Percentiles rank a stretch among this genome's conserved stretches.
Conservation (phyloP, 2,797 vertebrate genomes). For the Bradypodion pumilum region DNA sequence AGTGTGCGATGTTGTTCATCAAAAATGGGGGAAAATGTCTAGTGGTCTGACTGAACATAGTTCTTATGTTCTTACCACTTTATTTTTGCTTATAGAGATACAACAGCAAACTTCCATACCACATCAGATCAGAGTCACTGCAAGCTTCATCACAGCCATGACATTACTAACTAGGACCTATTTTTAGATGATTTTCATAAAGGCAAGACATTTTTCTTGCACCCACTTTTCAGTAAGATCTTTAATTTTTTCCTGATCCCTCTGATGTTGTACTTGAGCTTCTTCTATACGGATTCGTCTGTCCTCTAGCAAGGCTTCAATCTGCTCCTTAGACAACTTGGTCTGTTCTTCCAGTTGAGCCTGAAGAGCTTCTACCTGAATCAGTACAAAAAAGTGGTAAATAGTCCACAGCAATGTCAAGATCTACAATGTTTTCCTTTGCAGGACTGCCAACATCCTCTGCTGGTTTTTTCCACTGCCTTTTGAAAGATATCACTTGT, state of each 20-base stretch:
- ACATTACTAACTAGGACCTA: neutral
- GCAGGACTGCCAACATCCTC: neutral
- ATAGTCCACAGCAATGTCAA: neutral
- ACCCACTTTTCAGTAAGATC: constrained; percentile 86
- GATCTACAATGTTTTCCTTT: neutral
- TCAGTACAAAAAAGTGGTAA: neutral
- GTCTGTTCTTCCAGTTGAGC: constrained; percentile 95
- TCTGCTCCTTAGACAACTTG: constrained; percentile 87
- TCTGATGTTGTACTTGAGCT: constrained; percentile 81
- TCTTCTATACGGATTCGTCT: constrained; percentile 86
- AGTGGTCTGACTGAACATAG: too few species aligned
- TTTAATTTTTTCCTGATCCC: constrained; percentile 84
- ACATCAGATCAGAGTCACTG: neutral
- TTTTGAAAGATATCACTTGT: neutral
- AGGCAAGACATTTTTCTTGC: neutral
- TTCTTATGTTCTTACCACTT: neutral
- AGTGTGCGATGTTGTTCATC: neutral
- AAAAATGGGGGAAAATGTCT: too few species aligned
- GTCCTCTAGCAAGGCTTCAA: constrained; percentile 89
- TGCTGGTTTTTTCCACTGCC: neutral
- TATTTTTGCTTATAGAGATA: neutral
- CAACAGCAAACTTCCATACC: neutral
- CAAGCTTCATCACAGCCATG: neutral
- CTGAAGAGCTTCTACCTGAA: constrained; percentile 93
- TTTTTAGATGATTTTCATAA: neutral